Percentiles rank a stretch among this genome's conserved stretches.
Evolutionary conservation across 2,797 vertebrate genomes (phyloP).

Genomic region (Oreonectes daqikongensis): DNA sequence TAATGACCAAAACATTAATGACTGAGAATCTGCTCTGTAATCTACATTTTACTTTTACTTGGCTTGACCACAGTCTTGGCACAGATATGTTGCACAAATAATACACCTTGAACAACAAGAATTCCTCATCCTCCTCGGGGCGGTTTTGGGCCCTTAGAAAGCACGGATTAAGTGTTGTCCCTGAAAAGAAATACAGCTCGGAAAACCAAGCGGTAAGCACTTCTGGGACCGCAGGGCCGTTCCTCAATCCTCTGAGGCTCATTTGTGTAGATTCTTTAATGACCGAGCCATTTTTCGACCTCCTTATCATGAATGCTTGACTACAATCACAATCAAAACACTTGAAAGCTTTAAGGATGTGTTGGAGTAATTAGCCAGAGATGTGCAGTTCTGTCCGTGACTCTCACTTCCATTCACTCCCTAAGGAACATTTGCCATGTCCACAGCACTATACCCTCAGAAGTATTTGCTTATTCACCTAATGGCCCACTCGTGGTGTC

Average conservation of each 20-base stretch:
- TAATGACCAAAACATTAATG: slow-evolving; percentile 23
- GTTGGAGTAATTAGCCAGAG: slow-evolving; percentile 26
- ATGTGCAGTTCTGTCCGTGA: slow-evolving; percentile 6
- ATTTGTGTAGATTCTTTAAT: slow-evolving; percentile 29
- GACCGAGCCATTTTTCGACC: slow-evolving; percentile 12
- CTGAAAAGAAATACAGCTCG: slow-evolving; percentile 17
- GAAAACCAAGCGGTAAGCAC: slow-evolving; percentile 12
- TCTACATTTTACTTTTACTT: neutral
- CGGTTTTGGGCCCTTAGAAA: neutral
- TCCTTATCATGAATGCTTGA: neutral
- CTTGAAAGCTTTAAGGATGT: slow-evolving; percentile 10
- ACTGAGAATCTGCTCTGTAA: slow-evolving; percentile 19
- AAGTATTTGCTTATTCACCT: slow-evolving; percentile 38
- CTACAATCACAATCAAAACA: slow-evolving; percentile 8
- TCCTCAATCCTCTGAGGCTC: neutral
- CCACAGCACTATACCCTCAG: slow-evolving; percentile 24
- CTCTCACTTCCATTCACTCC: slow-evolving; percentile 23
- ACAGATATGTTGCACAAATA: neutral
- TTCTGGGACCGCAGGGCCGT: neutral
- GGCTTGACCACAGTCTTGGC: neutral
- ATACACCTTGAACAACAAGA: neutral
- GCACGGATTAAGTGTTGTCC: neutral
- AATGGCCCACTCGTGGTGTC: slow-evolving; percentile 32
- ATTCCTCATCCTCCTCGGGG: neutral
- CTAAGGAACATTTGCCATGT: slow-evolving; percentile 36